Evolutionary conservation across 64 coral and sea anemone genomes (phyloP).

Genomic region (Platygyra sinensis): DNA sequence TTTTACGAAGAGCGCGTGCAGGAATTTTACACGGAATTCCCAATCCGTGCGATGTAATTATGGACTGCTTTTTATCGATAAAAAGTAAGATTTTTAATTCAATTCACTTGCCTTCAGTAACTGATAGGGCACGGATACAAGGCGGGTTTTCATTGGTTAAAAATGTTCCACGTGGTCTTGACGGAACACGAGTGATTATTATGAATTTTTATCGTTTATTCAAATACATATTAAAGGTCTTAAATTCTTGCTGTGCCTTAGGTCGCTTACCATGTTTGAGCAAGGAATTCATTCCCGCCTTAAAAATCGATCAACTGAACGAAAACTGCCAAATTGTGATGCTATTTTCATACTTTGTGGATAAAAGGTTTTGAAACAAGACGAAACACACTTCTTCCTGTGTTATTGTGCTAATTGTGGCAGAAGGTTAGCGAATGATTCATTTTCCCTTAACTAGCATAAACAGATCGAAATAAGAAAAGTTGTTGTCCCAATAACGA

Average conservation of each 20-base stretch:
- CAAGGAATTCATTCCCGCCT: background rate
- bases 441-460: background rate
- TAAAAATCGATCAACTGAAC: background rate
- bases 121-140: background rate
- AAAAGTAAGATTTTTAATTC: background rate
- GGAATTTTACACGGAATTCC: too few relatives aligned
- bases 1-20: too few relatives aligned
- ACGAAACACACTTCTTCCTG: background rate
- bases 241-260: background rate
- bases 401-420: background rate
- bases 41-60: too few relatives aligned
- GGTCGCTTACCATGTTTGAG: background rate
- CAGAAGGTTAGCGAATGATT: background rate
- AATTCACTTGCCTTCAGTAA: background rate
- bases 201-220: background rate
- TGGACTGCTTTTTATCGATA: background rate
- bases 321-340: background rate
- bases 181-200: background rate
- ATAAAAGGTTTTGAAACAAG: background rate
- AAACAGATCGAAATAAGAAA: background rate
- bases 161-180: background rate
- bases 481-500: background rate
- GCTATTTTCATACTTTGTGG: background rate
- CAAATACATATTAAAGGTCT: background rate
- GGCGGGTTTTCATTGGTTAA: background rate